Evolutionary conservation across 2,888 invertebrate genomes (phyloP).

Genomic region (Apamea monoglypha): DNA sequence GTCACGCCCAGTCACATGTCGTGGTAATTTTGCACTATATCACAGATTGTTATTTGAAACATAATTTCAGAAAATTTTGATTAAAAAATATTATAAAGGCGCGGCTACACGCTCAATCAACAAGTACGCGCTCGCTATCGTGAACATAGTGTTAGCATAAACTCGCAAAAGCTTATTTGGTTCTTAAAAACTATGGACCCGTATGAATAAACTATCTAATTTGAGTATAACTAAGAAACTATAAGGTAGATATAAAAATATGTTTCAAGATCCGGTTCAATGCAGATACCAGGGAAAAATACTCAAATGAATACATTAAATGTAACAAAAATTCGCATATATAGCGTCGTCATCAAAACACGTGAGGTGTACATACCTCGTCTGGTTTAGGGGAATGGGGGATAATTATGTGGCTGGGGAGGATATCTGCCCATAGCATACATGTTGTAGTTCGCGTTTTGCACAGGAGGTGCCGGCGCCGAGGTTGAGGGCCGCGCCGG

Average conservation of each 20-base stretch:
- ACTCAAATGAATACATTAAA: constrained; percentile 16
- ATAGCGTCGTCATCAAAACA: constrained; percentile 15
- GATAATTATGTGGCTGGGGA: constrained; percentile 63
- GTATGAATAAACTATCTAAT: constrained; percentile 1
- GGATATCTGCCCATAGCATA: constrained; percentile 65
- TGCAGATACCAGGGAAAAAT: background rate
- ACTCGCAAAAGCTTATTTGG: constrained; percentile 24
- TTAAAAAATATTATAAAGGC: background rate
- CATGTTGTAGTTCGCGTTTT: constrained; percentile 38
- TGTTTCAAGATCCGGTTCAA: background rate
- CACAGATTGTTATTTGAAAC: background rate
- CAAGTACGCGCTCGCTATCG: background rate
- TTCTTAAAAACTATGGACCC: constrained; percentile 26
- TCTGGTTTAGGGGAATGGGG: constrained; percentile 65
- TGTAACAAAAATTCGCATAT: constrained; percentile 34
- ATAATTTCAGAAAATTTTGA: background rate
- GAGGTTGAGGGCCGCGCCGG: constrained; percentile 42
- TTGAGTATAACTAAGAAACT: constrained; percentile 8
- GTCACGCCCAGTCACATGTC: background rate
- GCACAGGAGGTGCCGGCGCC: constrained; percentile 37
- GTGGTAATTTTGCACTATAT: background rate
- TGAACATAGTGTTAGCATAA: background rate
- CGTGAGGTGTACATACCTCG: constrained; percentile 62
- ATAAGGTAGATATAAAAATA: background rate
- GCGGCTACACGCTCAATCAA: background rate